phyloP scores from a whole-genome alignment of 1,140 invertebrate genomes.

The Cotesia vestalis region DNA sequence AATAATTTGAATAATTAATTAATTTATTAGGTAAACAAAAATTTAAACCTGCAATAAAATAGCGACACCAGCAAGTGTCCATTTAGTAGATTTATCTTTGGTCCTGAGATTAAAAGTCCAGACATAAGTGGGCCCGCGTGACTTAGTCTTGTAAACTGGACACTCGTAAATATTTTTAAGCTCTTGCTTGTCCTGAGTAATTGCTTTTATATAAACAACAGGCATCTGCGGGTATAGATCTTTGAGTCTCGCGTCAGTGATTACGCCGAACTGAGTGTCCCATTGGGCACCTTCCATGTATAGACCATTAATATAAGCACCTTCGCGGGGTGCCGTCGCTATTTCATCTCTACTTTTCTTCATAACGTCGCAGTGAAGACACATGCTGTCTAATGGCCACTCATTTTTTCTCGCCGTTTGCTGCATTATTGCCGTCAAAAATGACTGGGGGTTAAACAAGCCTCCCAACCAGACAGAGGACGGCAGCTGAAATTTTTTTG shows the following conservation, averaged over 20 bases:
- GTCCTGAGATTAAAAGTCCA: constrained; percentile 96
- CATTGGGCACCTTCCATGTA: constrained; percentile 95
- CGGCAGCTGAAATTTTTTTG: constrained; percentile 70
- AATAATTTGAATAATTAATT: not conserved
- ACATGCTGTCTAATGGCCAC: constrained; percentile 96
- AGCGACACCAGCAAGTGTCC: constrained; percentile 92
- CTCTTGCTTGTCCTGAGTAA: constrained; percentile 90
- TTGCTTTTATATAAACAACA: constrained; percentile 89
- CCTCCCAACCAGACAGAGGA: constrained; percentile 90
- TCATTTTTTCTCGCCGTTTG: constrained; percentile 94
- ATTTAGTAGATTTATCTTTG: constrained; percentile 87
- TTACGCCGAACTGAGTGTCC: constrained; percentile 80
- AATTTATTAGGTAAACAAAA: not conserved
- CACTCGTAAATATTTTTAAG: constrained; percentile 89
- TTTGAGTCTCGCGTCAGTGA: constrained; percentile 86
- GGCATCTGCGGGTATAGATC: constrained; percentile 91
- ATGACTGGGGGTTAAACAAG: constrained; percentile 97
- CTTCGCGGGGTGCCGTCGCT: constrained; percentile 84
- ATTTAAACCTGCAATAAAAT: constrained; percentile 79
- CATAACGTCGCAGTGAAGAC: constrained; percentile 92
- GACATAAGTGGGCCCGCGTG: constrained; percentile 89
- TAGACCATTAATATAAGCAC: constrained; percentile 88
- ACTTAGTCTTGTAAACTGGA: constrained; percentile 91
- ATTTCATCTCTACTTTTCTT: constrained; percentile 91
- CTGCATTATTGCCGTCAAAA: constrained; percentile 97